A percentile compares a stretch with the other conserved stretches of the same genome.
phyloP scores from a whole-genome alignment of 2,113 vertebrate species.

The Epinephelus cyanopodus region DNA sequence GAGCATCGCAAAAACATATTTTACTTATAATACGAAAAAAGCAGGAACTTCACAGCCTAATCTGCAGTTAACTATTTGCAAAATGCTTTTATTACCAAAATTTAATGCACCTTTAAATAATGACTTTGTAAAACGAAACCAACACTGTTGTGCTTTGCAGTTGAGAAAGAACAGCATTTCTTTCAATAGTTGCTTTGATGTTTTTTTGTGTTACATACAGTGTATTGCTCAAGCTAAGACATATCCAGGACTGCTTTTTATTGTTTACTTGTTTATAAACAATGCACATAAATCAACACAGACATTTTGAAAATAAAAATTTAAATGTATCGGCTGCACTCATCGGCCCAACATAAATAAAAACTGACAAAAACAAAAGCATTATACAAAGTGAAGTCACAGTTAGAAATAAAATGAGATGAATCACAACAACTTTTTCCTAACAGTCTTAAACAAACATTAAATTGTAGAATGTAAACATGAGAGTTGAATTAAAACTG shows the following conservation, averaged over 20 bases:
- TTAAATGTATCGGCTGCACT: background rate
- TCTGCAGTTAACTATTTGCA: background rate
- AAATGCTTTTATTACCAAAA: background rate
- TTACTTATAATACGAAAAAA: background rate
- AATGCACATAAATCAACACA: conserved; percentile 1
- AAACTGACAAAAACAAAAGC: background rate
- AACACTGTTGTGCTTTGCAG: background rate
- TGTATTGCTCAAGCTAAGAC: background rate
- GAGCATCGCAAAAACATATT: background rate
- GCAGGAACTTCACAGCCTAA: background rate
- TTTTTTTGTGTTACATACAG: background rate
- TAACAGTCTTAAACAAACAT: background rate
- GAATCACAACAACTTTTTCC: background rate
- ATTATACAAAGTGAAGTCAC: background rate
- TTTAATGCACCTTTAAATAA: background rate
- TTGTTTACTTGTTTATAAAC: background rate
- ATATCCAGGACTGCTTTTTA: background rate
- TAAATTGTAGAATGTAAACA: no score
- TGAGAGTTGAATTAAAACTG: background rate
- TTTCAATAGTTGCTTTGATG: background rate
- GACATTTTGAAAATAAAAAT: conserved; percentile 3
- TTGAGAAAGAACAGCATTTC: background rate
- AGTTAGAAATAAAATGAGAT: background rate
- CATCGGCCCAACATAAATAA: background rate
- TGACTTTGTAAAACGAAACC: background rate